Percentiles rank a stretch among this genome's conserved stretches.
Conservation (phyloP, 1,140 invertebrate genomes). For the Cherax quadricarinatus region DNA sequence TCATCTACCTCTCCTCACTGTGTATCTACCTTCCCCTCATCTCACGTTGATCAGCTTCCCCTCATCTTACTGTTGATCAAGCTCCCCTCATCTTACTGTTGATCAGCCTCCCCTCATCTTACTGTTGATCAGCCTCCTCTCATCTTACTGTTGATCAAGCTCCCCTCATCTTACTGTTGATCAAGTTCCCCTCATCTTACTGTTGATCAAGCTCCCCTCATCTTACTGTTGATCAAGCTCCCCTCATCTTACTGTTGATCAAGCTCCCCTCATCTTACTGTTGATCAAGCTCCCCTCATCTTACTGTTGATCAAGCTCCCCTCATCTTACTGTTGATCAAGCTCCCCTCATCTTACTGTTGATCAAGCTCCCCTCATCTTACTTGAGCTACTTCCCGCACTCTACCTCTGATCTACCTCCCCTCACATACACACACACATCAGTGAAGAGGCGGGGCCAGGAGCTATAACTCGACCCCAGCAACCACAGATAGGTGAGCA, state of each 20-base stretch:
- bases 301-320: not conserved
- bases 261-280: not conserved
- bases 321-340: not conserved
- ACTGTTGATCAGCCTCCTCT: not conserved
- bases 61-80: not conserved
- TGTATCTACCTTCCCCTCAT: not conserved
- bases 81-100: not conserved
- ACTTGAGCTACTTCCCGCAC: not conserved
- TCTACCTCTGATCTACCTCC: not conserved
- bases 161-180: not conserved
- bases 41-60: not conserved
- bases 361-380: not conserved
- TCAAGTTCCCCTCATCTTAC: not conserved
- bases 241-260: not conserved
- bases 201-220: not conserved
- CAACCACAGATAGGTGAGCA: too few species aligned
- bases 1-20: not conserved
- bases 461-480: too few species aligned
- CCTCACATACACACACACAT: too few species aligned
- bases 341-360: not conserved
- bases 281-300: not conserved
- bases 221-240: not conserved
- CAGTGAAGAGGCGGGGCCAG: too few species aligned
- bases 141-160: not conserved
- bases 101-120: not conserved